phyloP scores from a whole-genome alignment of 2,888 invertebrate species.

The Oasisia sp. region DNA sequence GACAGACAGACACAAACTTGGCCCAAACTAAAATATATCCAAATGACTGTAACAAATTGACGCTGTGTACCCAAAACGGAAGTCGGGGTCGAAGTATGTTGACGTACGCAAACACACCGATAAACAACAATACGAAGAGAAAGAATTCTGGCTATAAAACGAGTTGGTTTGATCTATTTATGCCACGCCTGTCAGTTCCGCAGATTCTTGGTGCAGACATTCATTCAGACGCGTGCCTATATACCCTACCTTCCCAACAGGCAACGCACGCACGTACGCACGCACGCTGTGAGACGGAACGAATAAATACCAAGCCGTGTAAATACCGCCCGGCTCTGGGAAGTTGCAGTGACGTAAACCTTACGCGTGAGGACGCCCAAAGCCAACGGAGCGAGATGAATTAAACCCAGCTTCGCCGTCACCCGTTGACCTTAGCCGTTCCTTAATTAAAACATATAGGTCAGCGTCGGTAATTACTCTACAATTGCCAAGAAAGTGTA shows the following conservation, averaged over 20 bases:
- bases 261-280: background rate
- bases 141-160: background rate
- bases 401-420: background rate
- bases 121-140: background rate
- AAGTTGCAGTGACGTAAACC: background rate
- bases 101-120: background rate
- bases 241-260: background rate
- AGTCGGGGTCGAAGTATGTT: background rate
- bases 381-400: background rate
- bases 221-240: background rate
- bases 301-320: background rate
- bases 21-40: background rate
- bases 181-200: background rate
- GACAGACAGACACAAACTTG: background rate
- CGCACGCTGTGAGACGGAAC: background rate
- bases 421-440: background rate
- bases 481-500: background rate
- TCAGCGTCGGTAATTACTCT: background rate
- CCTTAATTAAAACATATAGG: background rate
- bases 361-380: background rate
- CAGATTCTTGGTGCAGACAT: background rate
- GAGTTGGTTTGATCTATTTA: slow-evolving; percentile 10
- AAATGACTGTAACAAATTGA: background rate
- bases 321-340: background rate
- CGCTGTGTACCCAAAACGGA: background rate